Percentiles rank a stretch among this genome's conserved stretches.
phyloP scores from a whole-genome alignment of 2,888 invertebrate species.

The Drosophila nr. fundita region DNA sequence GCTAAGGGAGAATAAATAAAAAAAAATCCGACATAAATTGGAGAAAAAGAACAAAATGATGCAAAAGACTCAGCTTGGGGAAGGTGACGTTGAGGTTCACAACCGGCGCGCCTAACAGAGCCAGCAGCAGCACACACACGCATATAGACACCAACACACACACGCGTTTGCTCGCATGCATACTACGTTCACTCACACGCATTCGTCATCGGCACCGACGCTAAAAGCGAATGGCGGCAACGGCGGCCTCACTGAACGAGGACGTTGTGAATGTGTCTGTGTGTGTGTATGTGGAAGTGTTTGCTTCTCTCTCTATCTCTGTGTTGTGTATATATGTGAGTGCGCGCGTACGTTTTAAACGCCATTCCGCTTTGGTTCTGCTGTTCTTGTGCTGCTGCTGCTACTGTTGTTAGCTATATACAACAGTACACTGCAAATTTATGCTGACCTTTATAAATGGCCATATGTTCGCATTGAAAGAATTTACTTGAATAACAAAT shows the following conservation, averaged over 20 bases:
- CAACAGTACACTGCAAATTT: slow-evolving; percentile 38
- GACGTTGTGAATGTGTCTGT: slow-evolving; percentile 59
- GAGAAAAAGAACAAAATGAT: slow-evolving; percentile 30
- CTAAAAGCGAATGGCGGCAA: slow-evolving; percentile 60
- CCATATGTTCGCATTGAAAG: slow-evolving; percentile 5
- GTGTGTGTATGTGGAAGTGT: not conserved
- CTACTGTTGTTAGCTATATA: slow-evolving; percentile 17
- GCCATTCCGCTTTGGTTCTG: slow-evolving; percentile 54
- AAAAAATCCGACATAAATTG: slow-evolving; percentile 18
- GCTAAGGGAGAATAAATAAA: slow-evolving; percentile 37
- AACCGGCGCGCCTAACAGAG: slow-evolving; percentile 28
- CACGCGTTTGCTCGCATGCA: slow-evolving; percentile 20
- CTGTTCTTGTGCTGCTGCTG: slow-evolving; percentile 24
- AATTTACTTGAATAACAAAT: slow-evolving; percentile 13
- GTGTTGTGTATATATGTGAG: slow-evolving; percentile 25
- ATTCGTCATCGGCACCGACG: slow-evolving; percentile 72
- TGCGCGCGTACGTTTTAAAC: slow-evolving; percentile 56
- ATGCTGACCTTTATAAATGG: slow-evolving; percentile 33
- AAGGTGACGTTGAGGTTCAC: not conserved
- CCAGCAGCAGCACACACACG: slow-evolving; percentile 25
- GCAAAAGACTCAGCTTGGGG: slow-evolving; percentile 20
- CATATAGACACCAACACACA: slow-evolving; percentile 9
- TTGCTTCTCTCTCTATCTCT: not conserved
- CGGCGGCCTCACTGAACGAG: slow-evolving; percentile 65
- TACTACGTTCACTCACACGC: slow-evolving; percentile 59